Evolutionary conservation across 1,140 invertebrate genomes (phyloP).

Genomic region (Metaphire vulgaris): DNA sequence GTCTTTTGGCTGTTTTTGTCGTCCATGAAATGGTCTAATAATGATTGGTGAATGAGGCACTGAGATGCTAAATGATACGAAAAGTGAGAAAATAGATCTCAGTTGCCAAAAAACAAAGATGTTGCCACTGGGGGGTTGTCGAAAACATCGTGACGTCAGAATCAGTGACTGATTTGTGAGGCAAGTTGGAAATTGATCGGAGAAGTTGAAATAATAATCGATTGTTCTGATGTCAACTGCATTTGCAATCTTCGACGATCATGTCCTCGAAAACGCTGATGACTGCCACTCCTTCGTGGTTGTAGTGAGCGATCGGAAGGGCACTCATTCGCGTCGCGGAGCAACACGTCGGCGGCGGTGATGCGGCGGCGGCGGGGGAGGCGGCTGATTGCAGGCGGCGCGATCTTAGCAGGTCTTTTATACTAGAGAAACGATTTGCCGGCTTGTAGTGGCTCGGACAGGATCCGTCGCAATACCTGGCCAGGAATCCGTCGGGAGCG

Average conservation of each 20-base stretch:
- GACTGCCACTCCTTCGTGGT: constrained; percentile 25
- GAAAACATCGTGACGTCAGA: too few species aligned
- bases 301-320: constrained; percentile 30
- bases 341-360: constrained; percentile 33
- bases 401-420: constrained; percentile 39
- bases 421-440: constrained; percentile 42
- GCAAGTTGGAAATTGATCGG: too few species aligned
- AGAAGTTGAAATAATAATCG: too few species aligned
- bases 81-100: too few species aligned
- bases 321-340: constrained; percentile 33
- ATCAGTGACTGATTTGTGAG: too few species aligned
- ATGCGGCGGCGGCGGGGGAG: constrained; percentile 34
- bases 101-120: too few species aligned
- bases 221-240: constrained; percentile 30
- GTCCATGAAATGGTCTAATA: too few species aligned
- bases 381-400: constrained; percentile 34
- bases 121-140: too few species aligned
- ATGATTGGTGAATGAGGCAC: too few species aligned
- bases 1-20: too few species aligned
- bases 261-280: constrained; percentile 30
- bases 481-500: constrained; percentile 37
- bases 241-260: constrained; percentile 33
- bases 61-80: too few species aligned
- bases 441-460: constrained; percentile 42
- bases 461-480: constrained; percentile 39